These are phyloP conservation scores for Branchipolynoe longqiensis DNA, from an alignment of 2,888 invertebrate species.

Conservation along the genomic window DNA sequence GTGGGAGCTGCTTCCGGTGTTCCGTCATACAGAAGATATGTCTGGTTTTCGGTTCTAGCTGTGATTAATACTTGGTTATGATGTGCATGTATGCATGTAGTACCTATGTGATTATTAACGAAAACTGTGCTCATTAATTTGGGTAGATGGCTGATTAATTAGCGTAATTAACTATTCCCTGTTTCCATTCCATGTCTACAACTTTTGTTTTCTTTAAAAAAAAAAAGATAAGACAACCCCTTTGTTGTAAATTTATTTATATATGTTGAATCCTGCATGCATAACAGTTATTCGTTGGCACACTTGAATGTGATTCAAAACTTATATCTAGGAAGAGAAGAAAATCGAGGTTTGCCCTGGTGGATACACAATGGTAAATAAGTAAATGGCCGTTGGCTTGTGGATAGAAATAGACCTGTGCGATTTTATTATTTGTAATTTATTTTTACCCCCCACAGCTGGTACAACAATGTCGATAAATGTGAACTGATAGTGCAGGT, in stretches of 20 bases:
- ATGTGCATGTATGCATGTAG: neutral
- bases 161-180: neutral
- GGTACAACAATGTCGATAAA: too few species aligned
- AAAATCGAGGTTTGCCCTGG: too few species aligned
- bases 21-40: too few species aligned
- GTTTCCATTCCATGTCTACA: conserved; percentile 25
- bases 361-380: too few species aligned
- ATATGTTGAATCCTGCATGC: neutral
- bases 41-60: conserved; percentile 6
- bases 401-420: too few species aligned
- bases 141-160: neutral
- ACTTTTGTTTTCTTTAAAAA: too few species aligned
- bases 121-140: conserved; percentile 6
- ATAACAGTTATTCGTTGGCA: neutral
- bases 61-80: conserved; percentile 9
- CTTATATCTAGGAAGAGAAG: too few species aligned
- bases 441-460: too few species aligned
- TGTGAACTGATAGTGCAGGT: too few species aligned
- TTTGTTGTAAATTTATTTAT: conserved; percentile 7
- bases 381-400: too few species aligned
- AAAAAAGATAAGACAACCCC: neutral
- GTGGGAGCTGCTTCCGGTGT: too few species aligned
- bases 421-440: too few species aligned
- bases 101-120: neutral
- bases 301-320: conserved; percentile 32